A percentile compares a stretch with the other conserved stretches of the same genome.
These are phyloP conservation scores for Branchinecta lindahli DNA, from an alignment of 1,140 invertebrate genomes.

Conservation along the genomic window DNA sequence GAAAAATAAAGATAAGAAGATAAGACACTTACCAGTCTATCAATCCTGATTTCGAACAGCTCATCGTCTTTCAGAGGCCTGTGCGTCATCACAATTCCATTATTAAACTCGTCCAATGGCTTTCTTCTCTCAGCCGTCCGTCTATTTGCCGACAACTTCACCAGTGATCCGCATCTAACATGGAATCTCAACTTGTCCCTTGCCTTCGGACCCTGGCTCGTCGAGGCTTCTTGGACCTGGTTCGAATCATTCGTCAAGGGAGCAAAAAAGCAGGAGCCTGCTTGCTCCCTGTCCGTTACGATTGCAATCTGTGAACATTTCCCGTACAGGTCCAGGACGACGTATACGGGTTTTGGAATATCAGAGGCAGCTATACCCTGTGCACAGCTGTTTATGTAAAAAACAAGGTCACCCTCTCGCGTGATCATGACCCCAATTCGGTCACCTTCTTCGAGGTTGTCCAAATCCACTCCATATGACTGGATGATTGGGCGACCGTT, in stretches of 20 bases:
- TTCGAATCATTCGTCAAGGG: neutral
- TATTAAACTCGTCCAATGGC: slow-evolving; percentile 86
- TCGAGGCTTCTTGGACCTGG: slow-evolving; percentile 21
- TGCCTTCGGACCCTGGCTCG: slow-evolving; percentile 21
- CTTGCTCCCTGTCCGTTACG: slow-evolving; percentile 10
- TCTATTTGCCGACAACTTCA: slow-evolving; percentile 68
- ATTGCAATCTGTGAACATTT: slow-evolving; percentile 72
- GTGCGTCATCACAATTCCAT: slow-evolving; percentile 82
- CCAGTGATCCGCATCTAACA: slow-evolving; percentile 64
- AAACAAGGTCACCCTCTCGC: slow-evolving; percentile 61
- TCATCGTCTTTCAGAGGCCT: slow-evolving; percentile 70
- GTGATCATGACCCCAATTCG: slow-evolving; percentile 65
- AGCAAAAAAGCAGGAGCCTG: neutral
- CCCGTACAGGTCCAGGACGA: slow-evolving; percentile 77
- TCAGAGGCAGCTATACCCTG: slow-evolving; percentile 67
- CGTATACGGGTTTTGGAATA: slow-evolving; percentile 59
- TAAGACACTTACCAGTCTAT: slow-evolving; percentile 42
- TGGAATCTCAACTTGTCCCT: slow-evolving; percentile 66
- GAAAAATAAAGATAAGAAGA: no score
- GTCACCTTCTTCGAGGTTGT: slow-evolving; percentile 66
- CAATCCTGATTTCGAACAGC: slow-evolving; percentile 82
- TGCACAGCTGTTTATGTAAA: slow-evolving; percentile 73
- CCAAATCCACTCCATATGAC: slow-evolving; percentile 66
- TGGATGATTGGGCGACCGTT: slow-evolving; percentile 63
- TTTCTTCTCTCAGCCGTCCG: slow-evolving; percentile 67